Evolutionary conservation across 37 sponge, comb jelly and placozoan species (phyloP).

Genomic region (Tethya wilhelma): DNA sequence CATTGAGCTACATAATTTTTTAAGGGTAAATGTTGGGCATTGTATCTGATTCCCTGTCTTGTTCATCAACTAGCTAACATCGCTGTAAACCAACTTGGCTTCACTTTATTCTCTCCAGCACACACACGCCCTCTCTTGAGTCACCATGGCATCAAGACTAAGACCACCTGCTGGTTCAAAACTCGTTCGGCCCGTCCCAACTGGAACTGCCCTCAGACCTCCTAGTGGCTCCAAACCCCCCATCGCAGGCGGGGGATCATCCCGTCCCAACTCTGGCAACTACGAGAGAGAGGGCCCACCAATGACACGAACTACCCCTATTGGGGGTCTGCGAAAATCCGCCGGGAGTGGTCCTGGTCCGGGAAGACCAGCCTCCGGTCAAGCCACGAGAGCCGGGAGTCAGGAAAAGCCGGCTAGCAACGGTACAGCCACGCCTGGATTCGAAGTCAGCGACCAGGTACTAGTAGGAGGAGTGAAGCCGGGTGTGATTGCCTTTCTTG

Average conservation of each 20-base stretch:
- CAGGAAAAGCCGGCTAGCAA: too few relatives aligned
- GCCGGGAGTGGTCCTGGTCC: background rate
- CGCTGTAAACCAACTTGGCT: too few relatives aligned
- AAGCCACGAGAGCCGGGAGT: background rate
- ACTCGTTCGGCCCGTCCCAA: conserved; percentile 20
- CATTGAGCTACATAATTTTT: too few relatives aligned
- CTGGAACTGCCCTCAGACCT: background rate
- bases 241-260: background rate
- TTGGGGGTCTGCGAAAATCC: background rate
- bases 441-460: conserved; percentile 68
- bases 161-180: conserved; percentile 18
- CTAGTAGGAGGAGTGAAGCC: conserved; percentile 64
- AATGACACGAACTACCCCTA: background rate
- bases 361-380: background rate
- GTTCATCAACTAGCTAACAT: background rate
- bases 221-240: background rate
- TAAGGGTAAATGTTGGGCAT: too few relatives aligned
- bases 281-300: conserved; percentile 5
- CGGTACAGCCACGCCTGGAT: too few relatives aligned
- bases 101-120: too few relatives aligned
- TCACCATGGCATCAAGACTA: conserved; percentile 16
- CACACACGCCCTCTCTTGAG: background rate
- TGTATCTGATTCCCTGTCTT: background rate
- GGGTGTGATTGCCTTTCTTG: conserved; percentile 84
- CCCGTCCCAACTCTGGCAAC: background rate